These are phyloP conservation scores for Lordiphosa clarofinis DNA, from an alignment of 1,140 invertebrate species.

Conservation along the genomic window DNA sequence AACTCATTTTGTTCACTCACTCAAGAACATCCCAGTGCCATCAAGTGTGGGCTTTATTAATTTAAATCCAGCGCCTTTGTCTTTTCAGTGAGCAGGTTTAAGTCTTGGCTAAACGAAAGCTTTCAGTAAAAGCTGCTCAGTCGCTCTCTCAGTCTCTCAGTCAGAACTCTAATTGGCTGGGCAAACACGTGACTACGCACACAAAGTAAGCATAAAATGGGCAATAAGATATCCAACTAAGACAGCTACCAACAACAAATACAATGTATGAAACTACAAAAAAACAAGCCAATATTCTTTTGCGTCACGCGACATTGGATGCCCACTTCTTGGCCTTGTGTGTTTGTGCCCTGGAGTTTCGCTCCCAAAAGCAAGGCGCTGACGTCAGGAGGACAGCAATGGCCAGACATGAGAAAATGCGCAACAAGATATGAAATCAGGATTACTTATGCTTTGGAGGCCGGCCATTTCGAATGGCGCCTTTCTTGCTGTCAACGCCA, in stretches of 20 bases:
- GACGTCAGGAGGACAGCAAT: constrained; percentile 48
- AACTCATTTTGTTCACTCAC: no score
- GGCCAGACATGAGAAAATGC: constrained; percentile 52
- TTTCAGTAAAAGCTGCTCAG: constrained; percentile 19
- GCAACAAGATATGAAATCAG: constrained; percentile 60
- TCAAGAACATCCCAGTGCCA: no score
- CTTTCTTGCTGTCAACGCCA: constrained; percentile 54
- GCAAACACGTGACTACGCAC: constrained; percentile 53
- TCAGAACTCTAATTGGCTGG: constrained; percentile 53
- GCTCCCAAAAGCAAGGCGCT: constrained; percentile 13
- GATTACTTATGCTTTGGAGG: constrained; percentile 13
- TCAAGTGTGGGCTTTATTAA: no score
- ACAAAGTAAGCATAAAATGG: constrained; percentile 7
- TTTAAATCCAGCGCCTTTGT: no score
- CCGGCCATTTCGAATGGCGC: constrained; percentile 50
- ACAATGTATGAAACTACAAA: background rate
- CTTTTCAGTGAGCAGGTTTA: constrained; percentile 20
- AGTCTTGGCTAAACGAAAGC: constrained; percentile 35
- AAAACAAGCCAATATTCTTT: constrained; percentile 54
- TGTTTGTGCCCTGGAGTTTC: constrained; percentile 25
- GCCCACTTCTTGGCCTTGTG: constrained; percentile 63
- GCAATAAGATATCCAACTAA: constrained; percentile 33
- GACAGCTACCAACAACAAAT: constrained; percentile 30
- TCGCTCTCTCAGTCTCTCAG: background rate
- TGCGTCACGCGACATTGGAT: constrained; percentile 67